phyloP scores from a whole-genome alignment of 2,797 vertebrate species.

The Geotrypetes seraphini region DNA sequence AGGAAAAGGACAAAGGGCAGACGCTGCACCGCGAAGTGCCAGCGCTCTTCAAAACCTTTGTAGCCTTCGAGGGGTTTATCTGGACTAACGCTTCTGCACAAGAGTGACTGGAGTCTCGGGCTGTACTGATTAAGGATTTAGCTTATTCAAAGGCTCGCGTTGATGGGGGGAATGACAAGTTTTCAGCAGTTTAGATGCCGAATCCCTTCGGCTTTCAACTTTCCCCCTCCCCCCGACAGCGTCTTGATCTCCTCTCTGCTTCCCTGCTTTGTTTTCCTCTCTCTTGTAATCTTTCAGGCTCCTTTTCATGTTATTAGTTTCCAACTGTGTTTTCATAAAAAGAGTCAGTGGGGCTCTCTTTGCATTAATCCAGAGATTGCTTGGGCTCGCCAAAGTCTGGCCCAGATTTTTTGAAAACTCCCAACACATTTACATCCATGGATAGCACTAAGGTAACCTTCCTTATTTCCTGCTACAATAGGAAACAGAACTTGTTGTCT shows the following conservation, averaged over 20 bases:
- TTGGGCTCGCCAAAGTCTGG: too few species aligned
- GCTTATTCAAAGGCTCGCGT: constrained; percentile 61
- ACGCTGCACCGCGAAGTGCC: constrained; percentile 64
- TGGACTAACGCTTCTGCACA: constrained; percentile 70
- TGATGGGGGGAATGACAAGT: constrained; percentile 53
- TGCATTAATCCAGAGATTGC: too few species aligned
- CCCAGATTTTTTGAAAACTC: too few species aligned
- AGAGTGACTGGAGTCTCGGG: constrained; percentile 62
- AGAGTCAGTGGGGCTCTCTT: too few species aligned
- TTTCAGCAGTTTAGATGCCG: constrained; percentile 52
- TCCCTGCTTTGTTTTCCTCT: constrained; percentile 5
- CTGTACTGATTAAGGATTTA: constrained; percentile 71
- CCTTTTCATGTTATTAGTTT: too few species aligned
- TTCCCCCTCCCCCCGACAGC: neutral
- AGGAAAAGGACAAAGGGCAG: constrained; percentile 68
- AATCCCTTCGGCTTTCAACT: constrained; percentile 50
- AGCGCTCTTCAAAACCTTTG: constrained; percentile 75
- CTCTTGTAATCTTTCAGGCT: constrained; percentile 13
- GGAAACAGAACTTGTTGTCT: too few species aligned
- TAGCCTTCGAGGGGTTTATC: constrained; percentile 82
- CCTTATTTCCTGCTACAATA: too few species aligned
- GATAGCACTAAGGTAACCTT: too few species aligned
- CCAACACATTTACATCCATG: too few species aligned
- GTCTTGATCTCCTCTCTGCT: neutral
- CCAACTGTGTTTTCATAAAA: too few species aligned